These are phyloP conservation scores for Melolontha melolontha DNA, from an alignment of 2,888 invertebrate species.

Conservation along the genomic window DNA sequence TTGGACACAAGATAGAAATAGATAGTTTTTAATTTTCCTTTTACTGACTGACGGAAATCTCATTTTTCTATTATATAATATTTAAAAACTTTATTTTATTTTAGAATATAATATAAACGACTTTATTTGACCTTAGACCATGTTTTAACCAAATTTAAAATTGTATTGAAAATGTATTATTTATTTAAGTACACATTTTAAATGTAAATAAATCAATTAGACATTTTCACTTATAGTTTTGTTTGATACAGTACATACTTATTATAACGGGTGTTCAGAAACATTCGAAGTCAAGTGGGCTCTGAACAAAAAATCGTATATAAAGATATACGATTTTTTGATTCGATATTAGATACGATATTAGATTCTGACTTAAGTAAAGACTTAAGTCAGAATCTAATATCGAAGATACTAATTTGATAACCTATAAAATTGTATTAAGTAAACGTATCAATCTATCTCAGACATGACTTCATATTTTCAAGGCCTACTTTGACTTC, in stretches of 20 bases:
- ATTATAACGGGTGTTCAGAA: no score
- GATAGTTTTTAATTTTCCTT: constrained; percentile 20
- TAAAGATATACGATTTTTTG: no score
- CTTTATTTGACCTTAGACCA: constrained; percentile 13
- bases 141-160: constrained; percentile 20
- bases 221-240: constrained; percentile 10
- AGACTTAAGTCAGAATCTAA: no score
- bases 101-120: constrained; percentile 19
- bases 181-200: constrained; percentile 38
- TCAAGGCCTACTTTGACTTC: no score
- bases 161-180: constrained; percentile 36
- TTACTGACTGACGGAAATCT: constrained; percentile 34
- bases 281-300: no score
- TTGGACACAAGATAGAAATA: constrained; percentile 21
- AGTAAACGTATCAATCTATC: no score
- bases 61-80: constrained; percentile 27
- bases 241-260: background rate
- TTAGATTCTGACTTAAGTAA: no score
- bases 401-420: no score
- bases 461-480: no score
- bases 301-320: no score
- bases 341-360: no score
- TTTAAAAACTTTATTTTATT: constrained; percentile 23
- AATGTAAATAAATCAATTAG: constrained; percentile 38
- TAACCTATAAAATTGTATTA: no score